Evolutionary conservation across 2,113 vertebrate genomes (phyloP).

Genomic region (Calyptomena viridis): DNA sequence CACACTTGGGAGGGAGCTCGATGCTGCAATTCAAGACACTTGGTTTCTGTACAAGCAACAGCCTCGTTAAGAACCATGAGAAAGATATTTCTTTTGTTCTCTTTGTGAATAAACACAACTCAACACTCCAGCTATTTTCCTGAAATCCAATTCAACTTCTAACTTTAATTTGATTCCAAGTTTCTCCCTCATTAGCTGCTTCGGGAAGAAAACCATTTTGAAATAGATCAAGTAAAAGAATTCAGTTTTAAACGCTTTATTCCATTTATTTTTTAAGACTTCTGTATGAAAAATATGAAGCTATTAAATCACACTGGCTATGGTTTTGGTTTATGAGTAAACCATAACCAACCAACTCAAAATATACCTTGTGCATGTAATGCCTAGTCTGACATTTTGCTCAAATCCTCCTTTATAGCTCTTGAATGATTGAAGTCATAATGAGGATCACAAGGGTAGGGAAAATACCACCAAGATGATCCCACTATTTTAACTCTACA

Average conservation of each 20-base stretch:
- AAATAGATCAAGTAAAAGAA: background rate
- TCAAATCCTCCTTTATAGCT: background rate
- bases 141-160: slow-evolving; percentile 10
- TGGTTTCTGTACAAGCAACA: background rate
- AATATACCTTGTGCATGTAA: background rate
- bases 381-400: background rate
- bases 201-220: background rate
- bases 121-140: slow-evolving; percentile 18
- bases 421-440: background rate
- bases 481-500: background rate
- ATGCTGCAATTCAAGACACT: background rate
- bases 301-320: background rate
- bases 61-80: background rate
- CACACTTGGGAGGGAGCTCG: background rate
- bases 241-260: background rate
- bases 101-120: slow-evolving; percentile 30
- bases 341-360: background rate
- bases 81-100: slow-evolving; percentile 52
- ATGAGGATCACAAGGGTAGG: background rate
- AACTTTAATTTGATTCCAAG: slow-evolving; percentile 50
- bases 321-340: background rate
- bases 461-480: background rate
- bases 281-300: background rate
- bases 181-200: slow-evolving; percentile 30
- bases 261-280: background rate